Percentiles rank a stretch among this genome's conserved stretches.
These are phyloP conservation scores for Erythrolamprus reginae DNA, from an alignment of 2,113 vertebrate species.

Conservation along the genomic window DNA sequence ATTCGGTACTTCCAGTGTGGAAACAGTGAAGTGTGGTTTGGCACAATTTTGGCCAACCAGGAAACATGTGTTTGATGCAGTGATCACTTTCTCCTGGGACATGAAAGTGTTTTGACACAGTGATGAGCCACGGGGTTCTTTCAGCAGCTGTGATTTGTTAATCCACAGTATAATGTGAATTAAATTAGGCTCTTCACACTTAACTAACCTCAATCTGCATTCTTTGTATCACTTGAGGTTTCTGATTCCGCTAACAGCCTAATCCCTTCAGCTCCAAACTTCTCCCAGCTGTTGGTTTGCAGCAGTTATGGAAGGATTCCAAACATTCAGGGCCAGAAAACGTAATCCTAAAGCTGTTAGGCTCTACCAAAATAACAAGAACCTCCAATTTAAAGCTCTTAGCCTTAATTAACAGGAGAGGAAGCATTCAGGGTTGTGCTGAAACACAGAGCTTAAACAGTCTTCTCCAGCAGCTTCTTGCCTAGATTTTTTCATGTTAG, in stretches of 20 bases:
- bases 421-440: conserved; percentile 4
- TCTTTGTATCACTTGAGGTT: conserved; percentile 64
- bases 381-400: conserved; percentile 17
- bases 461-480: neutral
- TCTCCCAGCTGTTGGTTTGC: conserved; percentile 49
- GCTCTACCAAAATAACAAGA: conserved; percentile 9
- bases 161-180: conserved; percentile 80
- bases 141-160: conserved; percentile 78
- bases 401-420: conserved; percentile 26
- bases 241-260: conserved; percentile 33
- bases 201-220: conserved; percentile 81
- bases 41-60: neutral
- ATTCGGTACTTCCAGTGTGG: neutral
- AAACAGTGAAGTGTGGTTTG: neutral
- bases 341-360: conserved; percentile 30
- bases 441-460: neutral
- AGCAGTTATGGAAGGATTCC: conserved; percentile 34
- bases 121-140: conserved; percentile 26
- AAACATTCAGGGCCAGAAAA: conserved; percentile 21
- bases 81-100: conserved; percentile 20
- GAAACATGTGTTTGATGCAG: neutral
- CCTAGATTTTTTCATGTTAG: neutral
- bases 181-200: conserved; percentile 87
- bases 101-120: neutral
- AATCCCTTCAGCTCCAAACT: conserved; percentile 41